Evolutionary conservation across 2,797 vertebrate genomes (phyloP), one percentile per base, ranked within the genome.

Genomic region (Nannoperca obscura): DNA sequence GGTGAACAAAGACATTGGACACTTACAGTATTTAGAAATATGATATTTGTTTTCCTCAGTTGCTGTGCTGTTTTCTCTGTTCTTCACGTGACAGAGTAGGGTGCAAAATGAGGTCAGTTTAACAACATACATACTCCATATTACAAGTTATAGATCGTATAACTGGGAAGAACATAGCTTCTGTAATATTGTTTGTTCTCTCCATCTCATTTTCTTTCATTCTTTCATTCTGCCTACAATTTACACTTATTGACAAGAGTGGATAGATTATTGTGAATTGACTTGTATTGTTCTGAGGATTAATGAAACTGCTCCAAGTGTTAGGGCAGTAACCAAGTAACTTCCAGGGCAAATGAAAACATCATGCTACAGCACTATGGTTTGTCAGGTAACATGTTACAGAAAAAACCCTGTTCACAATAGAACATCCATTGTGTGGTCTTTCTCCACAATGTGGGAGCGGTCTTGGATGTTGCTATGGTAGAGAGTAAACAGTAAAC

Each of bases 301-400:
- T 55, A 68, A 79, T 80, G 32, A 73, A 32, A 32, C 44, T 49
- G 11, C 9, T 61, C n/a, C 27, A 62, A 20, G 54, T 36, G 8
- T 3, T 30, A 36, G 34, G 17, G 20, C 0, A 24, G 30, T 19
- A 47, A 17, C 11, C 2, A 32, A 64, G 17, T 64, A 8, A 22
- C 38, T 62, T 58, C 22, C 19, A 60, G 19, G 17, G n/a, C 17
- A n/a, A 63, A 40, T 36, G 1, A 54, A 40, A 53, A 22, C 14
- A 8, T 32, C 10, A 19, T 44, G 9, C 32, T 47, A 22, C 19
- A 59, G 27, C 3, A 14, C 12, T 22, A 54, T 53, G 7, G 7
- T 12, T 60, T 72, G 7, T 22, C 13, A 20, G 4, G n/a, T 40
- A 17, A 49, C 11, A 19, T 2, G 20, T 42, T 22, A 50, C 17